These are phyloP conservation scores for Callyntrura guangdongensis DNA, from an alignment of 2,888 invertebrate genomes.

Conservation along the genomic window DNA sequence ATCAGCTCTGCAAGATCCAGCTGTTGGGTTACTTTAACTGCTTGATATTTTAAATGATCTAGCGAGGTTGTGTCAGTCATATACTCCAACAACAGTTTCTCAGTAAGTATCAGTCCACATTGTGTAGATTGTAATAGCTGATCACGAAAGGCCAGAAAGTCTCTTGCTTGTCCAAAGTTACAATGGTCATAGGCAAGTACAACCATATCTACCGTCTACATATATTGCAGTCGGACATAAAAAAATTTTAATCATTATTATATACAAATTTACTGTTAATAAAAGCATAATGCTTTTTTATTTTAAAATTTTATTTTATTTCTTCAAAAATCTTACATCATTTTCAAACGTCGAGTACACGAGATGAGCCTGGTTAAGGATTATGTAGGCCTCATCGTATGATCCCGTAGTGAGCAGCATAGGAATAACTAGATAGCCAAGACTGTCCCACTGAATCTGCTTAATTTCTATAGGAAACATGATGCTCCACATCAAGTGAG, in stretches of 20 bases:
- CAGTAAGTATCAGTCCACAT: not conserved
- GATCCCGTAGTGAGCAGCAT: not conserved
- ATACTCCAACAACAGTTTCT: not conserved
- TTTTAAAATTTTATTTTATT: no score
- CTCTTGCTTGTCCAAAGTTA: not conserved
- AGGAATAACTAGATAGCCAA: not conserved
- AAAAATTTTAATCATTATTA: no score
- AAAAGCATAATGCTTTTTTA: no score
- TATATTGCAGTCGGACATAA: no score
- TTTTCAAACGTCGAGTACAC: not conserved
- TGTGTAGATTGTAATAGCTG: constrained; percentile 12
- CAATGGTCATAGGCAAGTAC: not conserved
- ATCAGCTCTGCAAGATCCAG: not conserved
- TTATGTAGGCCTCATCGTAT: not conserved
- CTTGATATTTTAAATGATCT: not conserved
- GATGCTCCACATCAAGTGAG: not conserved
- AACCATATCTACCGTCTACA: not conserved
- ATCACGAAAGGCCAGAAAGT: not conserved
- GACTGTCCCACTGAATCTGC: not conserved
- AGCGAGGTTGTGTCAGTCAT: no score
- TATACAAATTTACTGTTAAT: no score
- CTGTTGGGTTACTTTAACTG: not conserved
- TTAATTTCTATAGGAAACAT: not conserved
- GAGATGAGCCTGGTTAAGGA: not conserved
- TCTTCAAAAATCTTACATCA: constrained; percentile 15